These are phyloP conservation scores for Andrena minutula DNA, from an alignment of 2,888 invertebrate genomes.

Conservation along the genomic window DNA sequence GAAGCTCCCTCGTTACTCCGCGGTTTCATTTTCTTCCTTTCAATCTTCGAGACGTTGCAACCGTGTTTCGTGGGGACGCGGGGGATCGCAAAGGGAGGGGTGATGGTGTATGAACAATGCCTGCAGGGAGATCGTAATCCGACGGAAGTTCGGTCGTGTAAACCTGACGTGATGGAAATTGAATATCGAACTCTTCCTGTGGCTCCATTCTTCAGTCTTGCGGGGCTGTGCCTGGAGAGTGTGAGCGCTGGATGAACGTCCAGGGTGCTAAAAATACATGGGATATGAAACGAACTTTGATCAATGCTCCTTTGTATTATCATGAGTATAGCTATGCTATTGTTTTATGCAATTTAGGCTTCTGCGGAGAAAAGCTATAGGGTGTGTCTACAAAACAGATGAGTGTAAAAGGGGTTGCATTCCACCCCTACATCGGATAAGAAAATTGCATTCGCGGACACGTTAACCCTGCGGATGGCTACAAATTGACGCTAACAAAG, in stretches of 20 bases:
- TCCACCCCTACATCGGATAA: conserved; percentile 2
- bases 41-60: not conserved
- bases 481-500: not conserved
- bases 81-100: not conserved
- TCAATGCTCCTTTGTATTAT: too few species aligned
- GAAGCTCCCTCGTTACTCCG: not conserved
- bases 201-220: not conserved
- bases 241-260: not conserved
- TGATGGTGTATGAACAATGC: not conserved
- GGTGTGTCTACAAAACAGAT: not conserved
- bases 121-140: conserved; percentile 13
- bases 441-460: not conserved
- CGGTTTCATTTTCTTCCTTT: conserved; percentile 1
- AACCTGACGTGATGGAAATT: conserved; percentile 69
- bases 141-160: conserved; percentile 59
- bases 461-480: not conserved
- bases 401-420: not conserved
- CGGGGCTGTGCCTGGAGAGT: not conserved
- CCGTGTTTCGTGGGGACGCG: not conserved
- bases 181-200: conserved; percentile 78
- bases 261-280: not conserved
- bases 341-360: too few species aligned
- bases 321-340: too few species aligned
- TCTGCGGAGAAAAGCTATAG: too few species aligned
- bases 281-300: too few species aligned